Evolutionary conservation across 2,888 invertebrate genomes (phyloP), one percentile per base, ranked within the genome.

Genomic region (Empis stercorea): DNA sequence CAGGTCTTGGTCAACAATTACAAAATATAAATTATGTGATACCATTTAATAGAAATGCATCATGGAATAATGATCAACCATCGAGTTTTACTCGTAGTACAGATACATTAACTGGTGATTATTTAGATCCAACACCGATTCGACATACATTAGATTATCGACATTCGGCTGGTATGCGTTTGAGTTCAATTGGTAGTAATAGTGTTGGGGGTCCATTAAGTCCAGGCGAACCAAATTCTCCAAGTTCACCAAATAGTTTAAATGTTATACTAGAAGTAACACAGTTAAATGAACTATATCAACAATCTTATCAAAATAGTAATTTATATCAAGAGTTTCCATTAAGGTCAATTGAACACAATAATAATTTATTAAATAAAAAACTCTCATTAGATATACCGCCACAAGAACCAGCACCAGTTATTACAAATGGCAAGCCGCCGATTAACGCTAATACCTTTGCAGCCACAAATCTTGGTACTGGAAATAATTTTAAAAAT

Each of bases 311-410:
- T 56, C 64, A 45, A 61, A 63, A 57, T 41, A 57, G 74, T 37
- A 78, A 78, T 64, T 65, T 78, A 3, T 78, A 77, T 58, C 75
- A 76, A 55, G 77, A 76, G 49, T 75, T 76, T 57, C 76, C 75
- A 6, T 41, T 59, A 32, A 66, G 70, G 55, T 39, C 47, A 10
- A 48, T 15, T 9, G 74, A 74, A 57, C 70, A 72, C 51, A 73
- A 73, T 48, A 74, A 74, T 51, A 73, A 73, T 54, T 71, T 68
- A 54, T 52, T 49, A 11, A 57, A 63, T 27, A 62, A 59, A 46
- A 60, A 57, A 37, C 52, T 60, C 41, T 60, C 61, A 4, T 48
- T 62, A 3, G 69, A 69, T 49, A 52, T 63, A 38, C 67, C 70
- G 14, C 70, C 69, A 3, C 59, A 61, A 38, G 69, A 69, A 41